Evolutionary conservation across 2,797 vertebrate species (phyloP).

Genomic region (Myotis daubentonii): DNA sequence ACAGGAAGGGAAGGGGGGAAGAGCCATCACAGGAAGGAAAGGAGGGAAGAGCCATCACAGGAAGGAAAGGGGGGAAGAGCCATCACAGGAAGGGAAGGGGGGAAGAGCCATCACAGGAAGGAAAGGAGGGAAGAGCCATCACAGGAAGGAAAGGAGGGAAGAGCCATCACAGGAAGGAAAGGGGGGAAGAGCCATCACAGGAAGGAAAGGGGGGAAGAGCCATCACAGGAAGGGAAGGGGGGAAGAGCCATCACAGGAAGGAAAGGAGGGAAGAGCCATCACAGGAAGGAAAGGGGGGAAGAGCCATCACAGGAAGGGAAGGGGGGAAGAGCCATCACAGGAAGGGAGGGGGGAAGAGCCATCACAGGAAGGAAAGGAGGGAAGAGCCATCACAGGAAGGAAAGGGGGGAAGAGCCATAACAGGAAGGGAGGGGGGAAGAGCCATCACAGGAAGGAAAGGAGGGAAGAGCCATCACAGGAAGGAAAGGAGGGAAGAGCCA

Average conservation of each 20-base stretch:
- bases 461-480: conserved; percentile 8
- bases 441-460: background rate
- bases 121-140: conserved; percentile 22
- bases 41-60: no score
- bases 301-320: background rate
- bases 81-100: no score
- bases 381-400: no score
- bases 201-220: no score
- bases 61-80: conserved; percentile 5
- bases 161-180: no score
- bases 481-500: no score
- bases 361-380: no score
- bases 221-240: background rate
- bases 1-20: conserved; percentile 1
- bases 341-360: background rate
- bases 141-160: no score
- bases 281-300: conserved; percentile 3
- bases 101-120: no score
- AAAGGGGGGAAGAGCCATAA: conserved; percentile 21
- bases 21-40: background rate
- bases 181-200: conserved; percentile 8
- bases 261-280: no score
- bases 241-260: background rate
- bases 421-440: no score
- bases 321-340: no score